Conservation (phyloP, 2,113 vertebrate species). For the Thunnus maccoyii region DNA sequence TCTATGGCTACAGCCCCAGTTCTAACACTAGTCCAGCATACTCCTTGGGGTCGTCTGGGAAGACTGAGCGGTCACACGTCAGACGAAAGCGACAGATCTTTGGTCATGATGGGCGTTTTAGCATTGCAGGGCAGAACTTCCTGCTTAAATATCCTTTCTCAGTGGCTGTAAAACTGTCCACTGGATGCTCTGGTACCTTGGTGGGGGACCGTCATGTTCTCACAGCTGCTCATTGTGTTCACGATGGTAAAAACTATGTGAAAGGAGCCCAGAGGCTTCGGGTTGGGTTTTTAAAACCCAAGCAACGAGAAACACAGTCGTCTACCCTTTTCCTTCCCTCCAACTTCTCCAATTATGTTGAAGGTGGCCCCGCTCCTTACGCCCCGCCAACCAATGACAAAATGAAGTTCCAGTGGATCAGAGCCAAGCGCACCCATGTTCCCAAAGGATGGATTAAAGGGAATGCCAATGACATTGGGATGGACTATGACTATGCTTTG, state of each 20-base stretch:
- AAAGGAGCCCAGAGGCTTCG: slow-evolving; percentile 95
- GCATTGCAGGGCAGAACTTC: slow-evolving; percentile 93
- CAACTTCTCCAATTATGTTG: slow-evolving; percentile 74
- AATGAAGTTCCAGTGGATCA: slow-evolving; percentile 99
- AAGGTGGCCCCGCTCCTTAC: slow-evolving; percentile 58
- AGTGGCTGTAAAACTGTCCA: slow-evolving; percentile 95
- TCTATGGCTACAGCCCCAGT: slow-evolving; percentile 85
- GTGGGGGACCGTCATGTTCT: slow-evolving; percentile 96
- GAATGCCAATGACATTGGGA: slow-evolving; percentile 95
- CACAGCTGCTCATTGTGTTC: slow-evolving; percentile 96
- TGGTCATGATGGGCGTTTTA: slow-evolving; percentile 94
- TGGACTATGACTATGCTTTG: slow-evolving; percentile 99
- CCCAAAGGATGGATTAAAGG: slow-evolving; percentile 99
- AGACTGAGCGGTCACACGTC: slow-evolving; percentile 51
- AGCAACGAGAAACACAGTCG: slow-evolving; percentile 82
- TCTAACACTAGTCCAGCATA: slow-evolving; percentile 50
- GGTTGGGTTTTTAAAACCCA: slow-evolving; percentile 94
- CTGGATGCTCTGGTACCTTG: slow-evolving; percentile 94
- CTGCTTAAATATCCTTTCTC: slow-evolving; percentile 95
- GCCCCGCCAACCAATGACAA: slow-evolving; percentile 77
- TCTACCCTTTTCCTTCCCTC: slow-evolving; percentile 54
- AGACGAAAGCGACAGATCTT: slow-evolving; percentile 95
- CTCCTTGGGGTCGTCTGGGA: slow-evolving; percentile 34
- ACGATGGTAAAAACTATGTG: slow-evolving; percentile 96
- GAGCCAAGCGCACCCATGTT: slow-evolving; percentile 96